Evolutionary conservation across 2,888 invertebrate species (phyloP).

Genomic region (Cerceris ruficornis): DNA sequence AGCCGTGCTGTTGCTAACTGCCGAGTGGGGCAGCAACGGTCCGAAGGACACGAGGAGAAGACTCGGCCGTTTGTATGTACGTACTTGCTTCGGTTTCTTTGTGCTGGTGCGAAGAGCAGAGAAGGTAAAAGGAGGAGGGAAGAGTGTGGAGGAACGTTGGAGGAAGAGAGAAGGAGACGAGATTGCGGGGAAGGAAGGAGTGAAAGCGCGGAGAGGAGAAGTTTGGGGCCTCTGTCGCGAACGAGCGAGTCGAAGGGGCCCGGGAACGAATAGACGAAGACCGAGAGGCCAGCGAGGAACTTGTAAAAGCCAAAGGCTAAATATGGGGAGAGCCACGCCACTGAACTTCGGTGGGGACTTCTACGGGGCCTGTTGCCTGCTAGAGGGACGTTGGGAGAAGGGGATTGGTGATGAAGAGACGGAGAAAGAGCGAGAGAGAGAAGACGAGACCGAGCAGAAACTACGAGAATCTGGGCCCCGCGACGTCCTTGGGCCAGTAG

Average conservation of each 20-base stretch:
- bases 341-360: conserved; percentile 12
- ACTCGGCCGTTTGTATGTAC: conserved; percentile 39
- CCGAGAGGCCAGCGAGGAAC: conserved; percentile 24
- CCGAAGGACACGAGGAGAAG: conserved; percentile 64
- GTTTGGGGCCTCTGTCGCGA: conserved; percentile 9
- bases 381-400: conserved; percentile 42
- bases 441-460: conserved; percentile 43
- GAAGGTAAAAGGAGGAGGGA: conserved; percentile 23
- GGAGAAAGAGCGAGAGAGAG: conserved; percentile 23
- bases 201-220: conserved; percentile 16
- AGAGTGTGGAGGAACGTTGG: conserved; percentile 13
- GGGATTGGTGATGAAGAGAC: conserved; percentile 17
- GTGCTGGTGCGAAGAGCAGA: not conserved
- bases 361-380: not conserved
- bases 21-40: conserved; percentile 68
- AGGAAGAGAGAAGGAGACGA: conserved; percentile 5
- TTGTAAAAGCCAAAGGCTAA: conserved; percentile 58
- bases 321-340: conserved; percentile 52
- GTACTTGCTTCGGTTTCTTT: conserved; percentile 11
- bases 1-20: conserved; percentile 69
- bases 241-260: conserved; percentile 1
- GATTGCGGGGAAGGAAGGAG: not conserved
- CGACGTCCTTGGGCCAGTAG: conserved; percentile 78
- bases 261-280: not conserved
- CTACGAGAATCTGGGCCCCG: conserved; percentile 75